Evolutionary conservation across 2,888 invertebrate genomes (phyloP), one percentile per base, ranked within the genome.

Genomic region (Dendrolimus pini): DNA sequence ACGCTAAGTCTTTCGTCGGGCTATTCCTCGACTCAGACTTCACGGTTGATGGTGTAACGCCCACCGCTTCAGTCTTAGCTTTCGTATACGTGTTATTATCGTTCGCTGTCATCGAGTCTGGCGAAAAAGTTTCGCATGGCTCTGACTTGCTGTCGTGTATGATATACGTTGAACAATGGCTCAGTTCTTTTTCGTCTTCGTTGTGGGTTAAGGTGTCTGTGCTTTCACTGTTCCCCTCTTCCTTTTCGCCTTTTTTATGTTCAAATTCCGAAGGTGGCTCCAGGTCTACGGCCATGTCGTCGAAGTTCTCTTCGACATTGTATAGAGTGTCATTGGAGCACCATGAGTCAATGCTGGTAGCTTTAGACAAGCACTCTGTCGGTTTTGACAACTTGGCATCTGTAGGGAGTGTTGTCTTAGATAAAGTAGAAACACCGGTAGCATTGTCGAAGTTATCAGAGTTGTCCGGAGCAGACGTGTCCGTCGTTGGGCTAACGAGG

Each of bases 311-410:
- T 70, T 93, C 93, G 47, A 93, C 89, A 69, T 93, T 93, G 74
- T 93, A 93, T 2, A 93, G 77, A 0, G 93, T 93, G 66, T 93
- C 93, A 73, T 93, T 93, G 41, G 93, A 93, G 75, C 93, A 93
- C 88, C 93, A 93, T 3, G 93, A 93, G 70, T 93, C 93, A 65
- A 93, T 93, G 75, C 93, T 93, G 42, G 92, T 92, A 1, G 93
- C 93, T 71, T 91, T 91, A 2, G 90, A 89, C 18, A 88, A 76
- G 62, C 87, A 85, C 61, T 91, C 89, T 47, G 85, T 82, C 8
- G 86, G 85, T 63, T 88, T 89, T 1, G 91, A 90, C 54, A 85
- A 83, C 63, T 92, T 92, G 18, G 85, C 83, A 67, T 90, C 89
- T 2, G 91, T 87, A 9, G 91, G 91, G 13, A 85, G 70, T 1